Percentiles rank a stretch among this genome's conserved stretches.
These are phyloP conservation scores for Clarias magur DNA, from an alignment of 2,113 vertebrate genomes.

Conservation along the genomic window DNA sequence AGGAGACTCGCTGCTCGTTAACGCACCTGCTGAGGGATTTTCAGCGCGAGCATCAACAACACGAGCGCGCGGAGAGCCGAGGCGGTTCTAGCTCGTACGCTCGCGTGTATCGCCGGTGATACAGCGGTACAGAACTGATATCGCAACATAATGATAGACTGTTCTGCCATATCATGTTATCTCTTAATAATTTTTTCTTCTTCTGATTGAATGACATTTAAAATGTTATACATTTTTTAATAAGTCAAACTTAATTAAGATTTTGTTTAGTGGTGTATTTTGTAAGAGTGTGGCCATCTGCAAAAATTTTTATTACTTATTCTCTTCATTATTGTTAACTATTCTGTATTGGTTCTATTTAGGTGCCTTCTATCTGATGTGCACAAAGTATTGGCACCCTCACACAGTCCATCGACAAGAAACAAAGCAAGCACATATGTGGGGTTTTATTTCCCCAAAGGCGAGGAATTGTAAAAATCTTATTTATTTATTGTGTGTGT, in stretches of 20 bases:
- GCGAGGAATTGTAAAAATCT: background rate
- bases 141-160: background rate
- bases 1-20: background rate
- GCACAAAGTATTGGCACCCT: background rate
- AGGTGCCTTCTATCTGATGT: background rate
- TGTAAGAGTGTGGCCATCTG: too few relatives aligned
- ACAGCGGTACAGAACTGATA: background rate
- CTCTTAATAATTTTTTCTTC: background rate
- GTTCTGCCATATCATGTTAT: background rate
- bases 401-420: background rate
- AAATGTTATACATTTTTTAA: background rate
- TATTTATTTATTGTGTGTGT: too few relatives aligned
- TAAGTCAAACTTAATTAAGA: too few relatives aligned
- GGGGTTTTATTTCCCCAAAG: background rate
- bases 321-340: background rate
- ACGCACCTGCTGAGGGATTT: slow-evolving; percentile 1
- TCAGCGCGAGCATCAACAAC: background rate
- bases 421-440: background rate
- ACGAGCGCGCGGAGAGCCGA: background rate
- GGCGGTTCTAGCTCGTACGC: background rate
- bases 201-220: background rate
- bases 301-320: background rate
- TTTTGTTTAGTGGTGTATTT: background rate
- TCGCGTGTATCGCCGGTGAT: background rate
- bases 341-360: background rate